These are phyloP conservation scores for Arctocebus calabarensis DNA, from an alignment of 2,797 vertebrate genomes.

Conservation along the genomic window DNA sequence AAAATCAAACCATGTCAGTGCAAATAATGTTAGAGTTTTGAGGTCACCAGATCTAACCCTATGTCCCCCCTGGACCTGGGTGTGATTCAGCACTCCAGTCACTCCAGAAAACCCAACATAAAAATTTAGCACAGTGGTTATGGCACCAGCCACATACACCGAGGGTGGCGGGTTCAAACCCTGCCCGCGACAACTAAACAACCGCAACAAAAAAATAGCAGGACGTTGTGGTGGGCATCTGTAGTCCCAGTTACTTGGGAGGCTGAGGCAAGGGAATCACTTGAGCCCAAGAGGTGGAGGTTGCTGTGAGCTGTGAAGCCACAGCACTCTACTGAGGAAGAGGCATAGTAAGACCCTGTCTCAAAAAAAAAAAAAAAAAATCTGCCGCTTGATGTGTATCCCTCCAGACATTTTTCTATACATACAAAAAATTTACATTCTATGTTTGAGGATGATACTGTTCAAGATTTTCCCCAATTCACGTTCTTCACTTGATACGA, in stretches of 20 bases:
- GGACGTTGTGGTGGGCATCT: too few relatives aligned
- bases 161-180: too few relatives aligned
- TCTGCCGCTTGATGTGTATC: neutral
- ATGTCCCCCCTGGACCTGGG: rapidly evolving
- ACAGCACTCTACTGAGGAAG: too few relatives aligned
- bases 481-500: neutral
- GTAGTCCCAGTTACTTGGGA: too few relatives aligned
- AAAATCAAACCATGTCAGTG: neutral
- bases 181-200: too few relatives aligned
- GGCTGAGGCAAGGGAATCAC: too few relatives aligned
- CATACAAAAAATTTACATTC: neutral
- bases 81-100: neutral
- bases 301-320: too few relatives aligned
- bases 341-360: too few relatives aligned
- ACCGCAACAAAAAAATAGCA: too few relatives aligned
- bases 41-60: neutral
- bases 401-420: neutral
- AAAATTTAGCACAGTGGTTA: neutral
- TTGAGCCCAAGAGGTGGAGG: too few relatives aligned
- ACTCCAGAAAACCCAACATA: neutral
- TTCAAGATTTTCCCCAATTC: neutral
- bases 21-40: neutral
- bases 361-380: too few relatives aligned
- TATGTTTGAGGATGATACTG: neutral
- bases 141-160: too few relatives aligned